A percentile compares a stretch with the other conserved stretches of the same genome.
phyloP scores from a whole-genome alignment of 2,113 vertebrate genomes.

The Dascyllus trimaculatus region DNA sequence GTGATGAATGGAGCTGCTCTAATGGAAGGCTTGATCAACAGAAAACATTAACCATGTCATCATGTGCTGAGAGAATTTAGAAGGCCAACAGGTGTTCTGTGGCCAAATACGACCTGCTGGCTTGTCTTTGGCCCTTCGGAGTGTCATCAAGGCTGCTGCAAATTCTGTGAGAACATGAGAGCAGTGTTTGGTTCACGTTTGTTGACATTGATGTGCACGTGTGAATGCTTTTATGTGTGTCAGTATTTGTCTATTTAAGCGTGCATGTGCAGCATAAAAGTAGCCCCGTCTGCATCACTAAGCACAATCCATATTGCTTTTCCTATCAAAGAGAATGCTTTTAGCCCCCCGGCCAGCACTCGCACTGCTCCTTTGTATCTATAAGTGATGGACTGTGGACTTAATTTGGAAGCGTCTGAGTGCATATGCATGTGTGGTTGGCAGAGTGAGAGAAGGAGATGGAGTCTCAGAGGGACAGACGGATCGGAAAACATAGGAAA shows the following conservation, averaged over 20 bases:
- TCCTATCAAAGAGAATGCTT: constrained; percentile 58
- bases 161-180: not conserved
- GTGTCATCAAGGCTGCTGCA: not conserved
- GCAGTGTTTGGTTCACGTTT: constrained; percentile 1
- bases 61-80: too few species aligned
- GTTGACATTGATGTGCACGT: not conserved
- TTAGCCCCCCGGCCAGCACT: constrained; percentile 54
- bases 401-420: constrained; percentile 21
- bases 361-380: constrained; percentile 48
- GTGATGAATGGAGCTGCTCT: not conserved
- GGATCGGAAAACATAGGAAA: too few species aligned
- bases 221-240: constrained; percentile 9
- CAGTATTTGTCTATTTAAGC: not conserved
- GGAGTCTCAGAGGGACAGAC: constrained; percentile 22
- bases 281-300: constrained; percentile 31
- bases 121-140: not conserved
- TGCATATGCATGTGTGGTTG: not conserved
- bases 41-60: not conserved
- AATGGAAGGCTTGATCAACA: not conserved
- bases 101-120: constrained; percentile 6
- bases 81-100: constrained; percentile 1
- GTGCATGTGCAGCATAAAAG: constrained; percentile 16
- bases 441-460: constrained; percentile 20
- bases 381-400: constrained; percentile 49
- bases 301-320: constrained; percentile 36